phyloP scores from a whole-genome alignment of 2,113 vertebrate species.

The Ictidomys tridecemlineatus region DNA sequence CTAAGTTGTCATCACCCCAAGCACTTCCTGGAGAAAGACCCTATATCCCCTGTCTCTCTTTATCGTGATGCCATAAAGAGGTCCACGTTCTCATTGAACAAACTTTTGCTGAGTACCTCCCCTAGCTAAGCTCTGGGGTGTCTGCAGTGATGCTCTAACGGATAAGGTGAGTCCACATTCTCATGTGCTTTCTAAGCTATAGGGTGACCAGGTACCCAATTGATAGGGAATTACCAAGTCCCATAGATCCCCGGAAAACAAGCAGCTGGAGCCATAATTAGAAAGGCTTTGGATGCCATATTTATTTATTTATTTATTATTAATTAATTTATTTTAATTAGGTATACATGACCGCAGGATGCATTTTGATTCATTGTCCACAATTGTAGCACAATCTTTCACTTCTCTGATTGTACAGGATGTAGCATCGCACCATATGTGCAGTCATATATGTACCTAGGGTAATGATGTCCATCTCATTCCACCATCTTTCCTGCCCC shows the following conservation, averaged over 20 bases:
- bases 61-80: neutral
- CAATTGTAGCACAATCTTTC: too few relatives aligned
- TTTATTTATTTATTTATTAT: too few relatives aligned
- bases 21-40: neutral
- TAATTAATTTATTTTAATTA: too few relatives aligned
- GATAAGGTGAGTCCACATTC: neutral
- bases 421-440: too few relatives aligned
- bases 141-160: neutral
- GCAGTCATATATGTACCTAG: too few relatives aligned
- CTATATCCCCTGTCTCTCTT: neutral
- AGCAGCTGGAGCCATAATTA: neutral
- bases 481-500: too few relatives aligned
- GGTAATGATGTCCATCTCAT: too few relatives aligned
- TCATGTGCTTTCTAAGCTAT: too few relatives aligned
- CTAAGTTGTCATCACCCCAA: neutral
- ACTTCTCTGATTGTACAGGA: too few relatives aligned
- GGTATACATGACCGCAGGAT: too few relatives aligned
- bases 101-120: neutral
- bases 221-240: neutral
- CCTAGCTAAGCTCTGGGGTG: accelerated
- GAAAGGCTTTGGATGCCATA: neutral
- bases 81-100: neutral
- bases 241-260: neutral
- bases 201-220: neutral
- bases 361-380: too few relatives aligned